Conservation (phyloP, 2,888 invertebrate genomes). For the Cantharis flavilabris region DNA sequence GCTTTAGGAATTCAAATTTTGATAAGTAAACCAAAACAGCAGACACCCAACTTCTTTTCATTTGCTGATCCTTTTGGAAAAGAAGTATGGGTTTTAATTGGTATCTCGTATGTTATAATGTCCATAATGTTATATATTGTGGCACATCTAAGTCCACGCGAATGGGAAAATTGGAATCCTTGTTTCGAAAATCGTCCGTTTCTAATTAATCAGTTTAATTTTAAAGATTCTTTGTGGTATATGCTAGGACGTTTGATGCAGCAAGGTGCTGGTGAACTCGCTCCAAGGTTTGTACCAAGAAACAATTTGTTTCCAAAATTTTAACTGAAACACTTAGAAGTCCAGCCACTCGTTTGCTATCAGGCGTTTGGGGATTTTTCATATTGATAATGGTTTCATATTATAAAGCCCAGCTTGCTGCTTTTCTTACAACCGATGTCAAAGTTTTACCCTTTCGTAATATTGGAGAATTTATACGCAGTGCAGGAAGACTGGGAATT, state of each 20-base stretch:
- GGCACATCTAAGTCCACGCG: conserved; percentile 65
- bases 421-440: conserved; percentile 84
- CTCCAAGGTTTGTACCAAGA: conserved; percentile 59
- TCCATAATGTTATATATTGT: conserved; percentile 66
- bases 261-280: conserved; percentile 65
- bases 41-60: conserved; percentile 70
- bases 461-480: conserved; percentile 80
- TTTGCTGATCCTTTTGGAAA: conserved; percentile 78
- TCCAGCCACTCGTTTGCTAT: conserved; percentile 85
- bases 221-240: conserved; percentile 70
- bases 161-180: conserved; percentile 68
- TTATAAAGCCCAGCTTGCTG: conserved; percentile 90
- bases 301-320: conserved; percentile 33
- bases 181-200: conserved; percentile 65
- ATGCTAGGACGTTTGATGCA: conserved; percentile 67
- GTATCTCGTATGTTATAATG: conserved; percentile 67
- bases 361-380: conserved; percentile 90
- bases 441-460: conserved; percentile 71
- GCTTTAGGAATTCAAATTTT: conserved; percentile 65
- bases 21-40: conserved; percentile 66
- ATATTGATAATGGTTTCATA: conserved; percentile 85
- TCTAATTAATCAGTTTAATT: conserved; percentile 65
- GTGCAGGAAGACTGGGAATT: conserved; percentile 78
- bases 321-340: conserved; percentile 64
- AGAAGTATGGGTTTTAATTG: conserved; percentile 73